Evolutionary conservation across 1,140 invertebrate species (phyloP), one percentile per base, ranked within the genome.

Genomic region (Hestina assimilis): DNA sequence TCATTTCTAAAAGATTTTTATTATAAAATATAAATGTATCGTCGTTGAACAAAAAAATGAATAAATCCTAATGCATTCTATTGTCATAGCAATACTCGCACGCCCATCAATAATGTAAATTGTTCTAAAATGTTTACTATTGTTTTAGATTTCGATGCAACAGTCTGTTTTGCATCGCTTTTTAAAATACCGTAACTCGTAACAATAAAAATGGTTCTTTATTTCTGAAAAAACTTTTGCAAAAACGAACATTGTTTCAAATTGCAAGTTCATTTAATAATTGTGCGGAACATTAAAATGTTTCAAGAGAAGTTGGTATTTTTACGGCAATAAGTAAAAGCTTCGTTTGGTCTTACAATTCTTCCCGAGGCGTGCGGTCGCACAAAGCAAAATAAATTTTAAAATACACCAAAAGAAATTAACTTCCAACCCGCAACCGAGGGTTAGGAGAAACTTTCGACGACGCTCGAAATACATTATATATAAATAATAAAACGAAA

Each of bases 321-420:
- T 83, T 81, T 76, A 65, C 63, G 48, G 63, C 75, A 70, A 72
- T 59, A 59, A 52, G 47, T 50, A 51, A 53, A 50, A 52, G 40
- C 38, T 47, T 74, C 80, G 75, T 75, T 77, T 67, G 66, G 66
- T 66, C 69, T 75, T 65, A 78, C 71, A 79, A 77, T 79, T 79
- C 73, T 69, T 74, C 78, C 81, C 53, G 65, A 59, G 83, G 79
- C 80, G 73, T 66, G 73, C 73, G 77, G 74, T 80, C 72, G 74
- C 65, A 84, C 81, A 83, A 85, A 87, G 82, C 73, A 71, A 84
- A 84, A 87, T 87, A 84, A 87, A 87, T 84, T 87, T 85, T 77
- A 84, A 83, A 87, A 87, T 81, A 85, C 78, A 85, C 82, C 73
- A 76, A 87, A 87, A 87, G 84, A 87, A 84, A 87, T 87, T 87